A percentile compares a stretch with the other conserved stretches of the same genome.
phyloP scores from a whole-genome alignment of 1,140 invertebrate genomes.

The Heterodera schachtii region DNA sequence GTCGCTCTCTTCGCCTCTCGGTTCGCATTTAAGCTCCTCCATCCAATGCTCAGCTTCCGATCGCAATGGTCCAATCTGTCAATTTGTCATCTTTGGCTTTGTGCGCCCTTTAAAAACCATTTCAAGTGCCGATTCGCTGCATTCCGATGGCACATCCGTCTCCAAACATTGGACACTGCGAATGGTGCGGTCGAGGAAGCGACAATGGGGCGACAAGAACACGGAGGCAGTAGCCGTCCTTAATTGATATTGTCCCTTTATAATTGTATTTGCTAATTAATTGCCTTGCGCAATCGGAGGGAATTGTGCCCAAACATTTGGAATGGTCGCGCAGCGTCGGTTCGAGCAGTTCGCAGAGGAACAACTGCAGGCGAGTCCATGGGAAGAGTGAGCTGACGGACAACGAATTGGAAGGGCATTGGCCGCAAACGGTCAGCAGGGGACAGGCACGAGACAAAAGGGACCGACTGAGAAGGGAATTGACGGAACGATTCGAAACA shows the following conservation, averaged over 20 bases:
- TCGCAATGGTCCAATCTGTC: slow-evolving; percentile 40
- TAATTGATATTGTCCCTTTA: too few species aligned
- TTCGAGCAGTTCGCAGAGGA: slow-evolving; percentile 58
- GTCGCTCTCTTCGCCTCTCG: background rate
- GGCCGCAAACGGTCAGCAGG: slow-evolving; percentile 1
- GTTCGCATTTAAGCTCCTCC: slow-evolving; percentile 51
- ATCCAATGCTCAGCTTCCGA: slow-evolving; percentile 52
- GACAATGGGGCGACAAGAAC: slow-evolving; percentile 14
- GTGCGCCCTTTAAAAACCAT: slow-evolving; percentile 35
- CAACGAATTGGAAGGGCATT: background rate
- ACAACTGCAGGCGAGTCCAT: slow-evolving; percentile 51
- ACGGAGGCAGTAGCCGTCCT: background rate
- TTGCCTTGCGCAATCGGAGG: slow-evolving; percentile 11
- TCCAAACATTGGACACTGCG: slow-evolving; percentile 50
- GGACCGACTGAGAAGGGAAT: background rate
- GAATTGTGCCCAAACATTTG: slow-evolving; percentile 28
- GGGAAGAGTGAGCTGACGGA: background rate
- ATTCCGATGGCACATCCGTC: slow-evolving; percentile 34
- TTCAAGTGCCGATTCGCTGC: slow-evolving; percentile 52
- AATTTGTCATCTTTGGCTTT: background rate
- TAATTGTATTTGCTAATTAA: too few species aligned
- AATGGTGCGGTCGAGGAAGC: slow-evolving; percentile 33
- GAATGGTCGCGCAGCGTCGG: slow-evolving; percentile 57
- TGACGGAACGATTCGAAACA: background rate
- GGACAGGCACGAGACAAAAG: slow-evolving; percentile 4